A percentile compares a stretch with the other conserved stretches of the same genome.
These are phyloP conservation scores for Varanus komodoensis DNA, from an alignment of 2,113 vertebrate genomes.

Conservation along the genomic window DNA sequence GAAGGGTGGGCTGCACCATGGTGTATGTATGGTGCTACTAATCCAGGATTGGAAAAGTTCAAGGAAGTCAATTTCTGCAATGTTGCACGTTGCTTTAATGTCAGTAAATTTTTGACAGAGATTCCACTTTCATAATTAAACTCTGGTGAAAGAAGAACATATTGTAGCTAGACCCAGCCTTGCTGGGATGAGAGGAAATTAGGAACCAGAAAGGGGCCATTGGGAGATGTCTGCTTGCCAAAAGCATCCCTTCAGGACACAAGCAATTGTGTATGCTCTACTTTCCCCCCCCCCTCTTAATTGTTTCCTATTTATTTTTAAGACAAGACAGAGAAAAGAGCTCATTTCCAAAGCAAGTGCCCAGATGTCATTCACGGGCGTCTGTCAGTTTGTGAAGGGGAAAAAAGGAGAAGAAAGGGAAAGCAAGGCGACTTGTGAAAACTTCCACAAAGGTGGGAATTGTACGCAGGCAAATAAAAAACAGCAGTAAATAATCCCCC, in stretches of 20 bases:
- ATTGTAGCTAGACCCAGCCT: not conserved
- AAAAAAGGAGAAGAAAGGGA: constrained; percentile 62
- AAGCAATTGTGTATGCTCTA: constrained; percentile 57
- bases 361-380: constrained; percentile 66
- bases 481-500: not conserved
- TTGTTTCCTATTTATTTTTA: constrained; percentile 76
- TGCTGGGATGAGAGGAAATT: constrained; percentile 28
- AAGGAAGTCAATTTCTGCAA: not conserved
- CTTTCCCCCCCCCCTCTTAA: constrained; percentile 65
- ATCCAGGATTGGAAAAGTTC: not conserved
- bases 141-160: not conserved
- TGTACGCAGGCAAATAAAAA: constrained; percentile 26
- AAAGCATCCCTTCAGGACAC: constrained; percentile 61
- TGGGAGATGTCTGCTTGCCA: constrained; percentile 46
- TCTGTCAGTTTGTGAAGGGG: constrained; percentile 62
- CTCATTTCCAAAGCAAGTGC: constrained; percentile 68
- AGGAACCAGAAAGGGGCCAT: constrained; percentile 51
- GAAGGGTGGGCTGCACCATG: not conserved
- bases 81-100: not conserved
- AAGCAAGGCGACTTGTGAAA: not conserved
- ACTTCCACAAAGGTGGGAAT: constrained; percentile 3
- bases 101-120: not conserved
- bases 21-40: not conserved
- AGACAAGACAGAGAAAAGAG: constrained; percentile 67
- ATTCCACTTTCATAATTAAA: not conserved